Evolutionary conservation across 2,113 vertebrate species (phyloP), one percentile per base, ranked within the genome.

Genomic region (Geococcyx californianus): DNA sequence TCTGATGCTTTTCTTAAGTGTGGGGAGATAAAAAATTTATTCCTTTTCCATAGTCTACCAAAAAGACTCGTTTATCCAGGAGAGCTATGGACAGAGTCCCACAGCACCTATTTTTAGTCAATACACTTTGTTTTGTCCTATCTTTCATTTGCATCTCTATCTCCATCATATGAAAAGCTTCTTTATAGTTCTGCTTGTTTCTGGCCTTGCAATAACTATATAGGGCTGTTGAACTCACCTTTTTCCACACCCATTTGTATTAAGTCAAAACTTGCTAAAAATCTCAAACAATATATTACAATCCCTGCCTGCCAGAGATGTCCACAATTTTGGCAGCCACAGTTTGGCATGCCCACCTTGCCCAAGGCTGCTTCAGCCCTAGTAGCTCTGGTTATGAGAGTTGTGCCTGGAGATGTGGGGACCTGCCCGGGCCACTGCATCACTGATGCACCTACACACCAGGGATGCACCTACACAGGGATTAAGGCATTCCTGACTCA

Each of bases 391-490:
- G 33, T 16, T 40, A 49, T 7, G 18, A 67, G 9, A 58, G 16
- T 28, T 67, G 66, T 13, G 34, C 33, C 34, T 0, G 2, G 36
- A 1, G 1, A 29, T 16, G 18, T 2, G 2, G 40, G 16, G 24
- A 74, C 45, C 28, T 59, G 51, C 15, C n/a, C 15, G 55, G 70
- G 45, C 11, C 34, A 26, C 20, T n/a, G 52, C 33, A 38, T 21
- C 2, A 0, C 0, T 16, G 20, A 16, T 26, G 60, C 14, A 47
- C 20, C 26, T 38, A 11, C 1, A 0, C 55, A 45, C n/a, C n/a
- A n/a, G n/a, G n/a, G 20, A 16, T 26, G 60, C 14, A 47, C 20
- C 26, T 38, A 11, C 1, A 0, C 55, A 45, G 52, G 47, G 34
- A 51, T 51, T 59, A 26, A 59, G 9, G 11, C 24, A 44, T 44